Evolutionary conservation across 2,113 vertebrate genomes (phyloP).

Genomic region (Nothocercus nigrocapillus): DNA sequence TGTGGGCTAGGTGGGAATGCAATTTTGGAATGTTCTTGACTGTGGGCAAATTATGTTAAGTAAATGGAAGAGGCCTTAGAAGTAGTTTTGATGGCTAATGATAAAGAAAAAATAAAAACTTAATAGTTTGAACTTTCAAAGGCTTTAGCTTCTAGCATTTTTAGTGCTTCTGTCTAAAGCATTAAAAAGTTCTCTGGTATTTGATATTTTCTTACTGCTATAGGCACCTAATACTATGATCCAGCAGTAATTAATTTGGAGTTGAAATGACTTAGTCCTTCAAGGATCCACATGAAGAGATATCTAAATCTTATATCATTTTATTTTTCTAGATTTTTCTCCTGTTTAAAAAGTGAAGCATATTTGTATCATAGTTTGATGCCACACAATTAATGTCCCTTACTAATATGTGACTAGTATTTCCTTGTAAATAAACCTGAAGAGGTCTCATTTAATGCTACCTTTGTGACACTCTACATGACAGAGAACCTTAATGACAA

Average conservation of each 20-base stretch:
- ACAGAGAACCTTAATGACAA: not conserved
- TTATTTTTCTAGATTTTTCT: not conserved
- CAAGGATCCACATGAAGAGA: not conserved
- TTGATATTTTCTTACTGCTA: not conserved
- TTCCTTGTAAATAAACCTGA: not conserved
- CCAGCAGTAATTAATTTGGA: not conserved
- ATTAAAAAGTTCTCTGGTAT: not conserved
- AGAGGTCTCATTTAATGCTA: not conserved
- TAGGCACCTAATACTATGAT: not conserved
- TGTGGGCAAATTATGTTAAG: not conserved
- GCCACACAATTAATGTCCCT: not conserved
- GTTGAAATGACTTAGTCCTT: not conserved
- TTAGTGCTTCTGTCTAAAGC: not conserved
- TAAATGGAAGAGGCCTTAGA: not conserved
- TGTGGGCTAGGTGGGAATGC: fast-evolving
- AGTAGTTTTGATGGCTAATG: not conserved
- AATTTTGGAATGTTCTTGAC: fast-evolving
- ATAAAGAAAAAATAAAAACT: not conserved
- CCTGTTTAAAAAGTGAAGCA: not conserved
- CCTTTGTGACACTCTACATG: not conserved
- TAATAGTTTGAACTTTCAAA: not conserved
- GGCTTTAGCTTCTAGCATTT: not conserved
- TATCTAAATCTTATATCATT: not conserved
- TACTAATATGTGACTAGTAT: not conserved
- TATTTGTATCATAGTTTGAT: not conserved